These are phyloP conservation scores for Delphinus delphis DNA, from an alignment of 2,113 vertebrate species.

Conservation along the genomic window DNA sequence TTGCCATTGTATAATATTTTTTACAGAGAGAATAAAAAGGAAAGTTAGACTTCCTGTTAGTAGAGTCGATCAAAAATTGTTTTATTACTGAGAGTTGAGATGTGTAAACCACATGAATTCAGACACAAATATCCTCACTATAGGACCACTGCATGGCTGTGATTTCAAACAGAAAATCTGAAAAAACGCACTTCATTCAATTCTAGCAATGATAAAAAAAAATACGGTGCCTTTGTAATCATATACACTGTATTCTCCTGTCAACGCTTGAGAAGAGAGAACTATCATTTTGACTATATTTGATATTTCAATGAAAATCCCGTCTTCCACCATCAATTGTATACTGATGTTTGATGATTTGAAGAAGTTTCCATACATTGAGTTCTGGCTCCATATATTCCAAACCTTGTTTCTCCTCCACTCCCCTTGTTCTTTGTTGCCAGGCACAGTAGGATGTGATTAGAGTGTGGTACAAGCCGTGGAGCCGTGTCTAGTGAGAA, in stretches of 20 bases:
- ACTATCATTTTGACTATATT: not conserved
- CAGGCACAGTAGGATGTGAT: not conserved
- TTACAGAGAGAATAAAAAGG: not conserved
- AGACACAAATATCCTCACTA: not conserved
- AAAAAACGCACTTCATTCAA: not conserved
- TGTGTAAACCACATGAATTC: not conserved
- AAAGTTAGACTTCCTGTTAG: not conserved
- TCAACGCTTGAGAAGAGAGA: not conserved
- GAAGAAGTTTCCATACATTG: not conserved
- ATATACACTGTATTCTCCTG: not conserved
- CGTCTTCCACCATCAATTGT: not conserved
- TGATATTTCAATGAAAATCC: not conserved
- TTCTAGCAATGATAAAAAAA: not conserved
- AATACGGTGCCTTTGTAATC: not conserved
- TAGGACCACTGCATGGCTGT: not conserved
- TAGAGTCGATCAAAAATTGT: not conserved
- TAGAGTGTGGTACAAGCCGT: rapidly evolving
- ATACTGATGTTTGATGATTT: not conserved
- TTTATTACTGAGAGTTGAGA: not conserved
- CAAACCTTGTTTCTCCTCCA: not conserved
- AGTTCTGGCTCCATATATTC: not conserved
- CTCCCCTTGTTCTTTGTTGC: not conserved
- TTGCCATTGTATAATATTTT: not conserved
- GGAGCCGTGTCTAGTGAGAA: not conserved
- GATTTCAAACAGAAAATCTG: not conserved